Evolutionary conservation across 1,140 invertebrate species (phyloP).

Genomic region (Panagrolaimus sp.): DNA sequence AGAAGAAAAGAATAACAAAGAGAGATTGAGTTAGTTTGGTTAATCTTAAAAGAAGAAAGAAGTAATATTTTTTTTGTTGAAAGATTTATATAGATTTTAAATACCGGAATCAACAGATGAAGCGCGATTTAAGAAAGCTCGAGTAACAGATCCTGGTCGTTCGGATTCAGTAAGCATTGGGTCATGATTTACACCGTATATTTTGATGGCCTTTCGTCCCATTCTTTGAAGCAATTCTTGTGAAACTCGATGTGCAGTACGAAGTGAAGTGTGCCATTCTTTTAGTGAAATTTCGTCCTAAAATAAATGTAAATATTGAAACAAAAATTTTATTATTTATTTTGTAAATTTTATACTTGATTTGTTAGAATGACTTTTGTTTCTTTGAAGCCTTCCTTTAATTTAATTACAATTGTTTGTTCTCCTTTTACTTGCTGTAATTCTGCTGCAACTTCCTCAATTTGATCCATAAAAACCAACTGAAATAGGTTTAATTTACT

Average conservation of each 20-base stretch:
- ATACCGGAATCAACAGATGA: slow-evolving; percentile 56
- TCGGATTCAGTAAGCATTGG: slow-evolving; percentile 56
- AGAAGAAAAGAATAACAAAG: too few relatives aligned
- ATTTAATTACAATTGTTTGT: slow-evolving; percentile 83
- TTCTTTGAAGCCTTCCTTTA: slow-evolving; percentile 69
- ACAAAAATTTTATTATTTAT: slow-evolving; percentile 1
- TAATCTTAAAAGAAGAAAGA: too few relatives aligned
- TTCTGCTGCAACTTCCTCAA: slow-evolving; percentile 79
- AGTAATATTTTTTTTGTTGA: too few relatives aligned
- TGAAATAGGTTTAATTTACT: slow-evolving; percentile 25
- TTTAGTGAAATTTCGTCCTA: slow-evolving; percentile 67
- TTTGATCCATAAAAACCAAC: slow-evolving; percentile 87
- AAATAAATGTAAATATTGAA: slow-evolving; percentile 24
- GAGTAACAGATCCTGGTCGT: slow-evolving; percentile 53
- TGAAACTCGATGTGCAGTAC: slow-evolving; percentile 83
- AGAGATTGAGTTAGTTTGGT: too few relatives aligned
- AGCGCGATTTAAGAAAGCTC: slow-evolving; percentile 56
- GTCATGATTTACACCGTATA: slow-evolving; percentile 74
- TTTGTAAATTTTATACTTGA: slow-evolving; percentile 68
- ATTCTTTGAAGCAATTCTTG: slow-evolving; percentile 83
- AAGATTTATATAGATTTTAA: slow-evolving; percentile 21
- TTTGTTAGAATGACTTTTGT: slow-evolving; percentile 83
- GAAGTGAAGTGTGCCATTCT: slow-evolving; percentile 83
- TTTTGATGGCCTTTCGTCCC: slow-evolving; percentile 91
- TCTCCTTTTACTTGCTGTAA: slow-evolving; percentile 81